A percentile compares a stretch with the other conserved stretches of the same genome.
Conservation (phyloP, 1,140 invertebrate species). For the Gerris buenoi region DNA sequence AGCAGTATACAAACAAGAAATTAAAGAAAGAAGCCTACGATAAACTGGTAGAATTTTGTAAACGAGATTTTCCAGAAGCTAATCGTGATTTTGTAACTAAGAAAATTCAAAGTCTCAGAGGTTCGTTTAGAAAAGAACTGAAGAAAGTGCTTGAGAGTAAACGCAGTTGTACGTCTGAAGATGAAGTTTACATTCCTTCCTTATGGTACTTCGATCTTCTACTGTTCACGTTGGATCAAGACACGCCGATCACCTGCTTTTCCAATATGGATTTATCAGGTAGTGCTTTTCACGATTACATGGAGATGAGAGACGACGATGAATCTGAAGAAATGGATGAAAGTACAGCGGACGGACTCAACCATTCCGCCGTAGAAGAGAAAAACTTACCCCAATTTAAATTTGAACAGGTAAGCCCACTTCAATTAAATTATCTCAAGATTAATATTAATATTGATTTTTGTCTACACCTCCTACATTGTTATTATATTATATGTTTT, state of each 20-base stretch:
- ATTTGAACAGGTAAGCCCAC: too few species aligned
- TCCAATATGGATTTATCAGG: not conserved
- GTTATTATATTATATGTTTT: too few species aligned
- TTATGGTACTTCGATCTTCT: slow-evolving; percentile 26
- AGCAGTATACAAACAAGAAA: slow-evolving; percentile 24
- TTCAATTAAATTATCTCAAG: too few species aligned
- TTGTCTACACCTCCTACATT: too few species aligned
- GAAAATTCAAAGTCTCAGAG: slow-evolving; percentile 27
- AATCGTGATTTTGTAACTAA: slow-evolving; percentile 20
- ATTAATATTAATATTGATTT: too few species aligned
- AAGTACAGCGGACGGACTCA: too few species aligned
- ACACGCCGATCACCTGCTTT: not conserved
- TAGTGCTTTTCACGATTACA: too few species aligned
- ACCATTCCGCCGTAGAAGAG: too few species aligned
- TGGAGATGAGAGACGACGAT: too few species aligned
- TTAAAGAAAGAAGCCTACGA: slow-evolving; percentile 24
- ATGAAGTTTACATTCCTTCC: slow-evolving; percentile 22
- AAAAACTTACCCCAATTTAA: too few species aligned
- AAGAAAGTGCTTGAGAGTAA: slow-evolving; percentile 21
- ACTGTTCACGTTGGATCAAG: slow-evolving; percentile 24
- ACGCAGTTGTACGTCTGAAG: slow-evolving; percentile 21
- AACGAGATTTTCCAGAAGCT: slow-evolving; percentile 21
- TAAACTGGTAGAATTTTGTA: slow-evolving; percentile 22
- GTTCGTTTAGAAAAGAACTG: slow-evolving; percentile 23
- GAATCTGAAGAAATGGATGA: too few species aligned